A percentile compares a stretch with the other conserved stretches of the same genome.
Evolutionary conservation across 2,888 invertebrate genomes (phyloP).

Genomic region (Clunio marinus): DNA sequence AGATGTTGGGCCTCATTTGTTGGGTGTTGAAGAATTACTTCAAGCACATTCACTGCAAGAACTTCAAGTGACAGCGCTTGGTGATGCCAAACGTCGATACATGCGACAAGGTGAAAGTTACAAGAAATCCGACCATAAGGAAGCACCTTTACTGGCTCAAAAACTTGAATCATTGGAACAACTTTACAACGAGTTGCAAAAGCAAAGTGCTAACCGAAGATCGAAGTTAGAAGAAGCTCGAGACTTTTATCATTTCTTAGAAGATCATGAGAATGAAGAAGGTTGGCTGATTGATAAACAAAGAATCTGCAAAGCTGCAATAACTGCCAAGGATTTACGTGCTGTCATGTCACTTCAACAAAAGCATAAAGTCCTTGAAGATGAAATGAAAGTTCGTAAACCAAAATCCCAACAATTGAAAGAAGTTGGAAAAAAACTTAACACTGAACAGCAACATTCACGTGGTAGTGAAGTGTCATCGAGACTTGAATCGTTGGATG

Average conservation of each 20-base stretch:
- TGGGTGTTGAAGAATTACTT: constrained; percentile 90
- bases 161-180: constrained; percentile 71
- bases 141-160: constrained; percentile 60
- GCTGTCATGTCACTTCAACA: constrained; percentile 85
- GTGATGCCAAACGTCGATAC: constrained; percentile 76
- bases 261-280: constrained; percentile 97
- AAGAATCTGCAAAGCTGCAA: constrained; percentile 85
- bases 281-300: constrained; percentile 95
- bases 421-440: constrained; percentile 65
- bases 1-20: constrained; percentile 88
- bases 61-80: constrained; percentile 81
- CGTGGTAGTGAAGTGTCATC: constrained; percentile 76
- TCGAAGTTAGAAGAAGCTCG: constrained; percentile 85
- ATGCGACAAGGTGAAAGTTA: constrained; percentile 62
- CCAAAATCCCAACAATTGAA: constrained; percentile 67
- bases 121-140: constrained; percentile 56
- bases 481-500: constrained; percentile 70
- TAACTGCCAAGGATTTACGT: constrained; percentile 87
- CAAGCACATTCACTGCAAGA: constrained; percentile 93
- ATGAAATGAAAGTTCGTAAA: constrained; percentile 72
- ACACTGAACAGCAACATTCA: constrained; percentile 77
- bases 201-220: constrained; percentile 60
- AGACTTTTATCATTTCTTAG: constrained; percentile 90
- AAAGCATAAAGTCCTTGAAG: constrained; percentile 84
- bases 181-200: constrained; percentile 63